phyloP scores from a whole-genome alignment of 2,888 invertebrate species.

The Epirrhoe tristata region DNA sequence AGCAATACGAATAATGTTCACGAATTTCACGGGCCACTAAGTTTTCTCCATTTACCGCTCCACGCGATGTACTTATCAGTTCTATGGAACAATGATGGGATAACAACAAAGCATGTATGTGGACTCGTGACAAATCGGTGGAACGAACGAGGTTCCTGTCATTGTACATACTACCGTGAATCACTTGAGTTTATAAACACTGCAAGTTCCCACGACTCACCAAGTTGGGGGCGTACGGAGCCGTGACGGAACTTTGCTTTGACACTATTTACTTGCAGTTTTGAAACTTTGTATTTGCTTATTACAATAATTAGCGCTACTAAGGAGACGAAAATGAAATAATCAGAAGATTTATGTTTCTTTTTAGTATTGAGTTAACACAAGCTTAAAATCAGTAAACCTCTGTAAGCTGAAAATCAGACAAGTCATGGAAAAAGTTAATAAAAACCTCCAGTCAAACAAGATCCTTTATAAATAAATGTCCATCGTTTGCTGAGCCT shows the following conservation, averaged over 20 bases:
- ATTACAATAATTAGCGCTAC: conserved; percentile 1
- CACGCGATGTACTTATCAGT: conserved; percentile 49
- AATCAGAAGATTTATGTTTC: background rate
- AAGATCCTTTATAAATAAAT: conserved; percentile 8
- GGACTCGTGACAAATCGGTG: conserved; percentile 61
- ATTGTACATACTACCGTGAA: conserved; percentile 68
- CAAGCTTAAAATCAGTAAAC: background rate
- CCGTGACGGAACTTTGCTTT: conserved; percentile 31
- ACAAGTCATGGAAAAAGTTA: conserved; percentile 14
- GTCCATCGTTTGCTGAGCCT: conserved; percentile 20
- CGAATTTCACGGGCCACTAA: conserved; percentile 56
- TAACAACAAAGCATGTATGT: conserved; percentile 54
- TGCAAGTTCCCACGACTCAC: conserved; percentile 60
- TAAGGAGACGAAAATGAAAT: background rate
- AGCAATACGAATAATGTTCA: conserved; percentile 47
- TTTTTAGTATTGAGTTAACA: background rate
- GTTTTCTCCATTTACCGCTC: conserved; percentile 56
- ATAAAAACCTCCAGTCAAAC: conserved; percentile 26
- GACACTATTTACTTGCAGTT: conserved; percentile 11
- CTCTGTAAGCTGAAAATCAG: conserved; percentile 12
- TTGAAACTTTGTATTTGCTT: conserved; percentile 14
- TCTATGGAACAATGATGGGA: conserved; percentile 54
- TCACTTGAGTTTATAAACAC: conserved; percentile 55
- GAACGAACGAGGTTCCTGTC: conserved; percentile 73
- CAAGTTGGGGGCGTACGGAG: conserved; percentile 34